Evolutionary conservation across 53 echinoderm and acorn worm species (phyloP).

Genomic region (Echinometra lucunter): DNA sequence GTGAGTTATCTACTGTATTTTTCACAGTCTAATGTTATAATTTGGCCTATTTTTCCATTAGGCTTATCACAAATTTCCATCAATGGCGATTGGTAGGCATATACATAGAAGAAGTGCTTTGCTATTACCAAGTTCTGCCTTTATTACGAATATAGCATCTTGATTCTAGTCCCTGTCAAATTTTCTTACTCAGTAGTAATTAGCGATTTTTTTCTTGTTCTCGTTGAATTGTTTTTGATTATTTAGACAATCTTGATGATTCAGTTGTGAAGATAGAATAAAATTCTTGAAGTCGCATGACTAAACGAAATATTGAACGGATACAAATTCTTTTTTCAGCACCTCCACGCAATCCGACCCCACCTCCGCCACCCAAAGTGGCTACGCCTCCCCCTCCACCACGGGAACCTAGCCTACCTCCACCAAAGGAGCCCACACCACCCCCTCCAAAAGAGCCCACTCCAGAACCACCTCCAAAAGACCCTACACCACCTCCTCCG

Average conservation of each 20-base stretch:
- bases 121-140: too few species aligned
- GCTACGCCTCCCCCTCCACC: conserved; percentile 70
- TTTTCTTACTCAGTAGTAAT: background rate
- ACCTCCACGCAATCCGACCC: background rate
- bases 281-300: background rate
- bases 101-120: too few species aligned
- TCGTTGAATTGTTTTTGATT: background rate
- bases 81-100: too few species aligned
- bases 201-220: background rate
- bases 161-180: background rate
- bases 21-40: background rate
- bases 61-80: too few species aligned
- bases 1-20: background rate
- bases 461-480: conserved; percentile 69
- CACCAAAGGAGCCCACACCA: conserved; percentile 76
- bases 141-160: background rate
- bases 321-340: background rate
- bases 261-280: background rate
- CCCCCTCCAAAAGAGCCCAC: conserved; percentile 77
- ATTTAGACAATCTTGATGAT: background rate
- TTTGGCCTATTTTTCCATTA: too few species aligned
- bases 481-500: conserved; percentile 79
- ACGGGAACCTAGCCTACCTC: conserved; percentile 59
- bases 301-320: background rate
- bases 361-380: conserved; percentile 52